These are phyloP conservation scores for Cosmia pyralina DNA, from an alignment of 2,888 invertebrate genomes.

Conservation along the genomic window DNA sequence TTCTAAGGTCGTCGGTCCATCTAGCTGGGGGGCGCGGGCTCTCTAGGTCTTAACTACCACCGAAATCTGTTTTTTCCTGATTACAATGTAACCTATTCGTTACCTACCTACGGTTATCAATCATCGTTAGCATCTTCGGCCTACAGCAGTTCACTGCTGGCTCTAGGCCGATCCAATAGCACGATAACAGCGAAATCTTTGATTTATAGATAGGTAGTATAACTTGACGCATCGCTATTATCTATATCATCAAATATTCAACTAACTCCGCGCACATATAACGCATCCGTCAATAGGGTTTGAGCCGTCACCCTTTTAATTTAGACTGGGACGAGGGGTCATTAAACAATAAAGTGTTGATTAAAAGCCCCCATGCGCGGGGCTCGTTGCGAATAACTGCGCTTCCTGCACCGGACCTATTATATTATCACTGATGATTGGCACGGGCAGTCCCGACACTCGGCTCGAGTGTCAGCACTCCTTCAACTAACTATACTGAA, in stretches of 20 bases:
- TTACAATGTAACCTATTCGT: neutral
- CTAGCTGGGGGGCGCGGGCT: too few relatives aligned
- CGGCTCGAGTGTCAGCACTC: conserved; percentile 67
- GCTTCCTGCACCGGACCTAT: conserved; percentile 87
- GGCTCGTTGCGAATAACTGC: conserved; percentile 86
- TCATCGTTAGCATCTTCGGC: neutral
- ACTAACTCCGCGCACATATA: conserved; percentile 85
- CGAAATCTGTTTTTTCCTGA: neutral
- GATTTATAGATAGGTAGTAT: neutral
- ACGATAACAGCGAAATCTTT: neutral
- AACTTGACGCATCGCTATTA: conserved; percentile 69
- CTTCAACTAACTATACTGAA: conserved; percentile 59
- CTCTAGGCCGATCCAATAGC: neutral
- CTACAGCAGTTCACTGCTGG: neutral
- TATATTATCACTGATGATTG: conserved; percentile 90
- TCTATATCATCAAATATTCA: conserved; percentile 86
- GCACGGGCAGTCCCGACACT: conserved; percentile 76
- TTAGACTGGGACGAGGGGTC: conserved; percentile 89
- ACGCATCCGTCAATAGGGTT: conserved; percentile 88
- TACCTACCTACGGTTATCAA: neutral
- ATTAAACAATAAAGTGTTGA: conserved; percentile 91
- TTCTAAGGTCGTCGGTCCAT: too few relatives aligned
- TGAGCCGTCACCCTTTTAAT: conserved; percentile 90
- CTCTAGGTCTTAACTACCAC: too few relatives aligned
- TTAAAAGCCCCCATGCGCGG: conserved; percentile 90